Percentiles rank a stretch among this genome's conserved stretches.
phyloP scores from a whole-genome alignment of 53 echinoderm and acorn worm genomes.

The Paelopatides confundens region DNA sequence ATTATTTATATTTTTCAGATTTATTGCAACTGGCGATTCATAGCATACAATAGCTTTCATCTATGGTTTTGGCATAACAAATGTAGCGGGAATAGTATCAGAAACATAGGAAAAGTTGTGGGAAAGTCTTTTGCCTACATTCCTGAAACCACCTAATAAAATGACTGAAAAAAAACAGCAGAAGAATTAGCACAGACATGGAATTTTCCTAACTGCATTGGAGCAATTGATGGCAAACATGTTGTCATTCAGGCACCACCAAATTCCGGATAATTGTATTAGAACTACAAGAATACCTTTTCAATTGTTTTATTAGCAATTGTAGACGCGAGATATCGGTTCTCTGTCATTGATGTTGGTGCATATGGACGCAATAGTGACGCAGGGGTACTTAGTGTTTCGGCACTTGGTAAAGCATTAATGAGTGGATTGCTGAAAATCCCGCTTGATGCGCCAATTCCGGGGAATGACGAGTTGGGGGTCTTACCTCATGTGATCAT shows the following conservation, averaged over 20 bases:
- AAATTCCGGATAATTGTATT: constrained; percentile 47
- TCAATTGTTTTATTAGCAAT: constrained; percentile 47
- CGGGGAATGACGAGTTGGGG: not conserved
- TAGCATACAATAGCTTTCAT: not conserved
- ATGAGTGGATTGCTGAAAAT: not conserved
- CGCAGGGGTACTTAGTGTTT: constrained; percentile 41
- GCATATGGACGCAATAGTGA: constrained; percentile 47
- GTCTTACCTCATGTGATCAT: constrained; percentile 53
- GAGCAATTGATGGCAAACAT: constrained; percentile 67
- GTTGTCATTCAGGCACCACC: constrained; percentile 44
- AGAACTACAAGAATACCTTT: constrained; percentile 65
- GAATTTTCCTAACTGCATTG: constrained; percentile 72
- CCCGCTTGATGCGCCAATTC: not conserved
- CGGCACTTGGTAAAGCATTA: constrained; percentile 21
- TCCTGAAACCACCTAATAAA: not conserved
- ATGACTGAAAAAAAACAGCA: constrained; percentile 32
- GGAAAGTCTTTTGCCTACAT: not conserved
- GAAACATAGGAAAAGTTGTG: not conserved
- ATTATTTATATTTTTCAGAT: not conserved
- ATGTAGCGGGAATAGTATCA: not conserved
- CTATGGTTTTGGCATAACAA: not conserved
- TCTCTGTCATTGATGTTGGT: constrained; percentile 56
- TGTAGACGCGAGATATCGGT: constrained; percentile 56
- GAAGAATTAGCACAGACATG: constrained; percentile 36
- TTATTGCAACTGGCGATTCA: not conserved